Evolutionary conservation across 2,113 vertebrate genomes (phyloP).

Genomic region (Syngnathus floridae): DNA sequence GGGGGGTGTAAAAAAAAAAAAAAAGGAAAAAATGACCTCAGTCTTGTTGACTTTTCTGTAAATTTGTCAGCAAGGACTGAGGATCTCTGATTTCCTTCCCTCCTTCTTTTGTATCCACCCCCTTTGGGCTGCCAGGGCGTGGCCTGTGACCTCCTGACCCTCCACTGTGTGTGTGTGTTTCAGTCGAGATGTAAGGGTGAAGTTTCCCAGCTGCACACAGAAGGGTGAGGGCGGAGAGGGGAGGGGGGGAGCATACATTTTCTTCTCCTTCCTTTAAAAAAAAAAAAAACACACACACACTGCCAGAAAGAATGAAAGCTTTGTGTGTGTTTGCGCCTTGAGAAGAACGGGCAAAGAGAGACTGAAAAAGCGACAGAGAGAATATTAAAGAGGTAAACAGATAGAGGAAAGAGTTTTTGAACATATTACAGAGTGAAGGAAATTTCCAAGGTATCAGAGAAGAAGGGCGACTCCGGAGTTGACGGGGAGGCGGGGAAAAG

Average conservation of each 20-base stretch:
- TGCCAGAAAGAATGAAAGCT: slow-evolving; percentile 66
- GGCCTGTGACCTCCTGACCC: slow-evolving; percentile 66
- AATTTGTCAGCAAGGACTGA: slow-evolving; percentile 49
- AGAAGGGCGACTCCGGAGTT: slow-evolving; percentile 23
- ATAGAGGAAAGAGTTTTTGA: slow-evolving; percentile 12
- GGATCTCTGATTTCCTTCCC: slow-evolving; percentile 57
- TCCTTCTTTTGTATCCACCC: slow-evolving; percentile 45
- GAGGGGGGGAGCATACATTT: slow-evolving; percentile 29
- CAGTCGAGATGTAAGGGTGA: slow-evolving; percentile 43
- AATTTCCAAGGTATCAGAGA: slow-evolving; percentile 21
- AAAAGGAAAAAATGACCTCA: slow-evolving; percentile 39
- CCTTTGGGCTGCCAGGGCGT: slow-evolving; percentile 53
- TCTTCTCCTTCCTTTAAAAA: slow-evolving; percentile 38
- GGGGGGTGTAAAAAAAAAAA: slow-evolving; percentile 10
- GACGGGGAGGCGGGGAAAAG: slow-evolving; percentile 31
- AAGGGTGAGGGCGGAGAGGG: slow-evolving; percentile 38
- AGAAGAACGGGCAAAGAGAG: slow-evolving; percentile 14
- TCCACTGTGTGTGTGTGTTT: slow-evolving; percentile 16
- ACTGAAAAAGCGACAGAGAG: slow-evolving; percentile 17
- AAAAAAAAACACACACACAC: slow-evolving; percentile 53
- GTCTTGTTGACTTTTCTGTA: slow-evolving; percentile 59
- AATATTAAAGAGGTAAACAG: slow-evolving; percentile 12
- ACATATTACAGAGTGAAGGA: slow-evolving; percentile 14
- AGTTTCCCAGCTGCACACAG: slow-evolving; percentile 62
- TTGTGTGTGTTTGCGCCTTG: slow-evolving; percentile 49